Percentiles rank a stretch among this genome's conserved stretches.
phyloP scores from a whole-genome alignment of 2,113 vertebrate genomes.

The Cynopterus brachyotis region DNA sequence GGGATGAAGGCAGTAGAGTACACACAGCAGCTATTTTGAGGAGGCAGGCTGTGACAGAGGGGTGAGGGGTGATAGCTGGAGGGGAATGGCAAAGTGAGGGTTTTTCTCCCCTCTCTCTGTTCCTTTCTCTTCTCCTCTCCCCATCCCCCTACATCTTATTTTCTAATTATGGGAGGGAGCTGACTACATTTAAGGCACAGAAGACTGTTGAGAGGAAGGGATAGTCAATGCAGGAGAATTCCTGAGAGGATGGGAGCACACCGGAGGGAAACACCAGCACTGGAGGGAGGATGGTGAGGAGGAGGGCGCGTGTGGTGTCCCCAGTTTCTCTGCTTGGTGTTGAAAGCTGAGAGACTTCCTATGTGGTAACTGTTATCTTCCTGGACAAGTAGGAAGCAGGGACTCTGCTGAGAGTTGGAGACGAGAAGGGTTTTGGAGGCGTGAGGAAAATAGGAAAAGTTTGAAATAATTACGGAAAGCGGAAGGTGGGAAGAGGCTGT shows the following conservation, averaged over 20 bases:
- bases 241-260: neutral
- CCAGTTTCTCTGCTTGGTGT: neutral
- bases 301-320: fast-evolving
- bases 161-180: neutral
- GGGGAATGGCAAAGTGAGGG: fast-evolving
- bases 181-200: neutral
- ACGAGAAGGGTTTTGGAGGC: neutral
- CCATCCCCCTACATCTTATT: too few species aligned
- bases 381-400: neutral
- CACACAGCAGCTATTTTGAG: neutral
- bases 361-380: neutral
- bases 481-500: neutral
- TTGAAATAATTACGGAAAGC: neutral
- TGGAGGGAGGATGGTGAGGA: neutral
- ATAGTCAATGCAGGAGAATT: too few species aligned
- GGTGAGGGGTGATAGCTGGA: neutral
- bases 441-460: neutral
- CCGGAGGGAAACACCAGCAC: neutral
- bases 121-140: neutral
- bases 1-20: neutral
- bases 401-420: neutral
- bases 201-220: neutral
- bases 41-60: neutral
- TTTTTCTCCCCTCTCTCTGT: too few species aligned
- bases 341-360: neutral